Conservation (phyloP, 2,888 invertebrate species). For the Empis stercorea region DNA sequence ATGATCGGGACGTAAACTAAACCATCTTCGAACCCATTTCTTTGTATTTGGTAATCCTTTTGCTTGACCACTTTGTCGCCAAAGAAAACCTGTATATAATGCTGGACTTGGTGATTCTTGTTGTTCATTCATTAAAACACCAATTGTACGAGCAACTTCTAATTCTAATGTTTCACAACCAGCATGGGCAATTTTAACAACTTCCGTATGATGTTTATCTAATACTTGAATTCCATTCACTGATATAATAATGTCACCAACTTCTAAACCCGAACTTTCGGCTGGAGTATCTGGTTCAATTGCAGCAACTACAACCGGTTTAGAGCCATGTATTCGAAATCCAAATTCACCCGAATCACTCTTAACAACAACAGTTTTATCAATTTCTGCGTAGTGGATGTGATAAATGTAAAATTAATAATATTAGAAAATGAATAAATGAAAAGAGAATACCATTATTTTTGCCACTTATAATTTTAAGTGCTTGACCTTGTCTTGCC, state of each 20-base stretch:
- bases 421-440: slow-evolving; percentile 32
- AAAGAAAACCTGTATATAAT: slow-evolving; percentile 62
- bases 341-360: slow-evolving; percentile 84
- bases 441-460: slow-evolving; percentile 41
- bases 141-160: slow-evolving; percentile 78
- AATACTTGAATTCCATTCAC: slow-evolving; percentile 84
- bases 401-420: too few species aligned
- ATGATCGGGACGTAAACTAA: slow-evolving; percentile 79
- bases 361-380: slow-evolving; percentile 73
- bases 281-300: slow-evolving; percentile 91
- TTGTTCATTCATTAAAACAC: slow-evolving; percentile 55
- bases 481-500: slow-evolving; percentile 64
- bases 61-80: slow-evolving; percentile 53
- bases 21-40: slow-evolving; percentile 84
- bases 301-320: slow-evolving; percentile 91
- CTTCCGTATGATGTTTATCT: slow-evolving; percentile 86
- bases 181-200: slow-evolving; percentile 81
- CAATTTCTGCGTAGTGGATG: too few species aligned
- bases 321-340: slow-evolving; percentile 88
- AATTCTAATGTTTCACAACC: slow-evolving; percentile 75
- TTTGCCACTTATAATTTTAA: slow-evolving; percentile 48
- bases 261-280: slow-evolving; percentile 80
- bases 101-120: slow-evolving; percentile 49
- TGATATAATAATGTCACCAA: slow-evolving; percentile 86
- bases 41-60: slow-evolving; percentile 40